A percentile compares a stretch with the other conserved stretches of the same genome.
These are phyloP conservation scores for Nilaparvata lugens DNA, from an alignment of 1,140 invertebrate species.

Conservation along the genomic window DNA sequence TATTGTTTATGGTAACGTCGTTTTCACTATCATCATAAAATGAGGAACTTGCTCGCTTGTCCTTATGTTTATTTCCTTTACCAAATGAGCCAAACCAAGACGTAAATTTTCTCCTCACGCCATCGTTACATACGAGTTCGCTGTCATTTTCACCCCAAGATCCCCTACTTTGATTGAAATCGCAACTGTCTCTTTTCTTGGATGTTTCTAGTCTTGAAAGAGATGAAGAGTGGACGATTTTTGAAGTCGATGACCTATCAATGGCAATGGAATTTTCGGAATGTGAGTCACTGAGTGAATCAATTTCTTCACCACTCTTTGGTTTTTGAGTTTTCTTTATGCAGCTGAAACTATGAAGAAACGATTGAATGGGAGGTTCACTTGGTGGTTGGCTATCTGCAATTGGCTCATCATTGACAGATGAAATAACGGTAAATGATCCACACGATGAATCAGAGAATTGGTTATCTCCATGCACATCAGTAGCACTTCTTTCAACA, in stretches of 20 bases:
- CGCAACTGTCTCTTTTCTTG: neutral
- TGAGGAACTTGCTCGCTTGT: constrained; percentile 18
- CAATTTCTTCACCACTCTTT: neutral
- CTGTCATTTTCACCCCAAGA: constrained; percentile 16
- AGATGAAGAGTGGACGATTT: neutral
- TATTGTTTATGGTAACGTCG: constrained; percentile 1
- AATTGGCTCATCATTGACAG: neutral
- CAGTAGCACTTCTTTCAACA: neutral
- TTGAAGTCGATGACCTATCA: neutral
- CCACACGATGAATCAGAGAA: neutral
- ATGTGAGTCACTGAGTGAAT: neutral
- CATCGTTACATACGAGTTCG: neutral
- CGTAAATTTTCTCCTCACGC: constrained; percentile 20
- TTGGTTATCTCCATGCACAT: neutral
- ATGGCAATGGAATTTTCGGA: neutral
- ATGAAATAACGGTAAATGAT: neutral
- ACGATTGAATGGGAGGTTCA: constrained; percentile 1
- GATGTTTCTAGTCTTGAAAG: constrained; percentile 1
- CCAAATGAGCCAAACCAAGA: constrained; percentile 27
- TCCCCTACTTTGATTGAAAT: neutral
- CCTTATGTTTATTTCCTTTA: constrained; percentile 22
- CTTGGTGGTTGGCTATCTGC: neutral
- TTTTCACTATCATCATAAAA: constrained; percentile 17
- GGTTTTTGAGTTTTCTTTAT: neutral
- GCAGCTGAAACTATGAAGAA: neutral